These are phyloP conservation scores for Beris morrisii DNA, from an alignment of 2,888 invertebrate species.

Conservation along the genomic window DNA sequence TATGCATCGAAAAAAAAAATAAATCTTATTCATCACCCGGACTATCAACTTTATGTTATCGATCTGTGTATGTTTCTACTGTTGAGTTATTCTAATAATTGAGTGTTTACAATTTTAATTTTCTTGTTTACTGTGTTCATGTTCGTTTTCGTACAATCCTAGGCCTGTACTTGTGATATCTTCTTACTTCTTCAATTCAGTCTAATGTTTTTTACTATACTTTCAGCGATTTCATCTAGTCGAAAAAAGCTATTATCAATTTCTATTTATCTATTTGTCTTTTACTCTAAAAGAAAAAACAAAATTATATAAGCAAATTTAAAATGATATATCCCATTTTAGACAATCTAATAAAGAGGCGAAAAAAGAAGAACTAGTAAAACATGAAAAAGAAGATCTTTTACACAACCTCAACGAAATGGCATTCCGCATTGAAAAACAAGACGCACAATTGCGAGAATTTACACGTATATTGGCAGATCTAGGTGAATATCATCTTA, in stretches of 20 bases:
- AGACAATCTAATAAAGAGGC: constrained; percentile 77
- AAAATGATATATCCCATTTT: constrained; percentile 4
- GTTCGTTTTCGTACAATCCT: too few species aligned
- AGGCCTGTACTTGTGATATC: too few species aligned
- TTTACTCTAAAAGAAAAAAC: not conserved
- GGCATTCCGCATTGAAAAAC: constrained; percentile 71
- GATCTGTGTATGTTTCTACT: too few species aligned
- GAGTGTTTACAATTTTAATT: too few species aligned
- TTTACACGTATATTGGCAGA: constrained; percentile 66
- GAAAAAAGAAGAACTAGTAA: constrained; percentile 72
- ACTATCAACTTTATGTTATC: too few species aligned
- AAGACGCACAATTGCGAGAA: constrained; percentile 78
- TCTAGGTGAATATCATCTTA: constrained; percentile 53
- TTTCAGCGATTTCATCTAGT: constrained; percentile 1
- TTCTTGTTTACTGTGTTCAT: too few species aligned
- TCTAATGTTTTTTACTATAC: constrained; percentile 4
- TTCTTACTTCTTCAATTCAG: too few species aligned
- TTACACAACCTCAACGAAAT: constrained; percentile 69
- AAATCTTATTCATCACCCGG: too few species aligned
- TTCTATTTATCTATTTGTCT: constrained; percentile 6
- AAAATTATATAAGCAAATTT: too few species aligned
- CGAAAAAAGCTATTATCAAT: not conserved
- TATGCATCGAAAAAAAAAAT: too few species aligned
- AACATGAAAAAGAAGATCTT: constrained; percentile 68
- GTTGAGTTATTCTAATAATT: too few species aligned